Evolutionary conservation across 1,140 invertebrate genomes (phyloP).

Genomic region (Manduca sexta): DNA sequence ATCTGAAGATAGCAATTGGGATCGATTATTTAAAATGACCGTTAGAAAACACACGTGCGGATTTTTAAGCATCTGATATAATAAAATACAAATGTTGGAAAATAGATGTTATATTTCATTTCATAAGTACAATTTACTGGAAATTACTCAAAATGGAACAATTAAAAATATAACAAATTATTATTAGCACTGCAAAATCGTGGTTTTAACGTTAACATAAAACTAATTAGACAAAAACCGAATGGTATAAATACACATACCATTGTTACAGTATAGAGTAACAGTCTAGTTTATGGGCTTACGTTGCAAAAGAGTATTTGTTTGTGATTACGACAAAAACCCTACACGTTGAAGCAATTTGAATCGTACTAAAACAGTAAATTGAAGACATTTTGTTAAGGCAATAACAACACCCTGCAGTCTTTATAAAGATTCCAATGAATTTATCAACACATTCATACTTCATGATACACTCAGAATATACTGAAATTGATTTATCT

Average conservation of each 20-base stretch:
- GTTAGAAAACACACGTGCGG: too few species aligned
- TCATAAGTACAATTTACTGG: slow-evolving; percentile 61
- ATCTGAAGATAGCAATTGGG: too few species aligned
- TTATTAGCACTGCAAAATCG: background rate
- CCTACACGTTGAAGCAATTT: background rate
- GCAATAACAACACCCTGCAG: slow-evolving; percentile 23
- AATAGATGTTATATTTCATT: slow-evolving; percentile 63
- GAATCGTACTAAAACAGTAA: background rate
- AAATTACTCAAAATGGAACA: slow-evolving; percentile 42
- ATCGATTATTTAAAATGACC: too few species aligned
- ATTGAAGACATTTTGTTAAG: slow-evolving; percentile 16
- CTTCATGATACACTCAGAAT: background rate
- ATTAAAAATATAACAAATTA: slow-evolving; percentile 48
- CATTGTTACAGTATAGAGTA: slow-evolving; percentile 2
- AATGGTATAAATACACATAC: background rate
- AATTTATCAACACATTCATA: background rate
- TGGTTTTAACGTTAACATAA: too few species aligned
- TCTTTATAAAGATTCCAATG: slow-evolving; percentile 8
- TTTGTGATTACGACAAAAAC: too few species aligned
- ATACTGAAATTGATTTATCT: slow-evolving; percentile 4
- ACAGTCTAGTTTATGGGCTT: too few species aligned
- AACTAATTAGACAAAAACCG: too few species aligned
- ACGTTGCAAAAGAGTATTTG: too few species aligned
- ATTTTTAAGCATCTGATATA: background rate
- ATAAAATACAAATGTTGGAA: slow-evolving; percentile 34